Percentiles rank a stretch among this genome's conserved stretches.
phyloP scores from a whole-genome alignment of 2,797 vertebrate genomes.

The Peromyscus melanophrys region DNA sequence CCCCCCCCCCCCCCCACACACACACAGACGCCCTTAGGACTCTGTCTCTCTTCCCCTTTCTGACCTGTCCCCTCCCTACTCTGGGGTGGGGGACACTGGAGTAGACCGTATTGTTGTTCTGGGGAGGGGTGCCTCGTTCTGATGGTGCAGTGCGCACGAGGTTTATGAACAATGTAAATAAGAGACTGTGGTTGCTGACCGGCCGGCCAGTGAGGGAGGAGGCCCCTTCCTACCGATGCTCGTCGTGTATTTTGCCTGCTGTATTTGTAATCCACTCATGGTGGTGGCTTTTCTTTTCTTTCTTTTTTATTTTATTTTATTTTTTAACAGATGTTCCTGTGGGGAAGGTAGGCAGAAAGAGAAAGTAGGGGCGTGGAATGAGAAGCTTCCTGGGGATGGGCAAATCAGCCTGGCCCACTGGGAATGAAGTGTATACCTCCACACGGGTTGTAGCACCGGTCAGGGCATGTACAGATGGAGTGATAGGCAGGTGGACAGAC shows the following conservation, averaged over 20 bases:
- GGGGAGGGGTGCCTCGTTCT: conserved; percentile 77
- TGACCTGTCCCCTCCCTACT: conserved; percentile 67
- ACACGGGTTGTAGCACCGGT: conserved; percentile 53
- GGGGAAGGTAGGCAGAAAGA: conserved; percentile 51
- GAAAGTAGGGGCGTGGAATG: not conserved
- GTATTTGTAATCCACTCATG: conserved; percentile 92
- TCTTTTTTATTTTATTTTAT: not conserved
- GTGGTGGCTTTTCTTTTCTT: conserved; percentile 81
- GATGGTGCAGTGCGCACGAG: conserved; percentile 89
- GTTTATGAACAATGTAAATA: conserved; percentile 98
- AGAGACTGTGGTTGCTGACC: conserved; percentile 91
- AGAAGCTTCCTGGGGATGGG: not conserved
- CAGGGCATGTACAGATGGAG: conserved; percentile 56
- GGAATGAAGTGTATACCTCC: conserved; percentile 48
- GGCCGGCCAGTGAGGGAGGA: conserved; percentile 77
- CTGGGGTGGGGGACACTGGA: conserved; percentile 81
- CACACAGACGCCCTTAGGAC: conserved; percentile 74
- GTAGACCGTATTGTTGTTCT: conserved; percentile 80
- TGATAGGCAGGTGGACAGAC: conserved; percentile 30
- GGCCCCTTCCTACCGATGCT: conserved; percentile 89
- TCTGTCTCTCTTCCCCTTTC: conserved; percentile 72
- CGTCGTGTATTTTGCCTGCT: conserved; percentile 93
- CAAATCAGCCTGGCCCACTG: conserved; percentile 25
- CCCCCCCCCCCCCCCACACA: conserved; percentile 48
- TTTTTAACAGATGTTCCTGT: conserved; percentile 55